Evolutionary conservation across 2,888 invertebrate species (phyloP).

Genomic region (Maniola hyperantus): DNA sequence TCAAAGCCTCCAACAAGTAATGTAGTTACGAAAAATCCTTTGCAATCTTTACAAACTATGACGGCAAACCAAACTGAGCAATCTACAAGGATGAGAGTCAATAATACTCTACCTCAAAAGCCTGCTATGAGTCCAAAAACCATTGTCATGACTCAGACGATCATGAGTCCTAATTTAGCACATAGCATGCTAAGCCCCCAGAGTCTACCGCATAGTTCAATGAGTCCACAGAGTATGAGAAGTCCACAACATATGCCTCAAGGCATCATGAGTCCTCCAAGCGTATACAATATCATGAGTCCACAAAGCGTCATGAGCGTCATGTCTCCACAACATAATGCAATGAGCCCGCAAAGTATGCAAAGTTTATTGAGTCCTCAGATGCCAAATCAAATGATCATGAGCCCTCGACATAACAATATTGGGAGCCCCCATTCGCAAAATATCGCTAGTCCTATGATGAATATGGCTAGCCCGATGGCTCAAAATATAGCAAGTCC

Average conservation of each 20-base stretch:
- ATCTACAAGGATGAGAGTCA: slow-evolving; percentile 65
- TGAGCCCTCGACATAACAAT: slow-evolving; percentile 73
- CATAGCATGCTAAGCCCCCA: slow-evolving; percentile 76
- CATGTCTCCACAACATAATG: slow-evolving; percentile 77
- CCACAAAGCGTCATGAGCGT: slow-evolving; percentile 78
- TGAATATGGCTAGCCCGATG: slow-evolving; percentile 70
- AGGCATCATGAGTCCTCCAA: slow-evolving; percentile 74
- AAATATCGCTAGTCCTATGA: slow-evolving; percentile 68
- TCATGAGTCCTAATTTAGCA: slow-evolving; percentile 69
- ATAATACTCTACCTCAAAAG: slow-evolving; percentile 65
- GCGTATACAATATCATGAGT: slow-evolving; percentile 74
- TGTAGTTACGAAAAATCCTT: slow-evolving; percentile 57
- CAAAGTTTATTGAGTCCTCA: slow-evolving; percentile 75
- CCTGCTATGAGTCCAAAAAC: slow-evolving; percentile 66
- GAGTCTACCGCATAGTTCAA: slow-evolving; percentile 72
- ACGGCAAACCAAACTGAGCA: slow-evolving; percentile 70
- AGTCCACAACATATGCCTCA: slow-evolving; percentile 69
- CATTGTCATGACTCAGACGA: slow-evolving; percentile 68
- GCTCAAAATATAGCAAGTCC: slow-evolving; percentile 76
- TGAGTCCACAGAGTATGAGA: slow-evolving; percentile 76
- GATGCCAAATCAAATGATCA: slow-evolving; percentile 74
- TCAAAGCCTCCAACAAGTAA: slow-evolving; percentile 56
- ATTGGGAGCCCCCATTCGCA: slow-evolving; percentile 58
- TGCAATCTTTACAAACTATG: slow-evolving; percentile 74
- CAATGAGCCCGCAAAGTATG: slow-evolving; percentile 77